Evolutionary conservation across 2,113 vertebrate species (phyloP).

Genomic region (Motacilla alba): DNA sequence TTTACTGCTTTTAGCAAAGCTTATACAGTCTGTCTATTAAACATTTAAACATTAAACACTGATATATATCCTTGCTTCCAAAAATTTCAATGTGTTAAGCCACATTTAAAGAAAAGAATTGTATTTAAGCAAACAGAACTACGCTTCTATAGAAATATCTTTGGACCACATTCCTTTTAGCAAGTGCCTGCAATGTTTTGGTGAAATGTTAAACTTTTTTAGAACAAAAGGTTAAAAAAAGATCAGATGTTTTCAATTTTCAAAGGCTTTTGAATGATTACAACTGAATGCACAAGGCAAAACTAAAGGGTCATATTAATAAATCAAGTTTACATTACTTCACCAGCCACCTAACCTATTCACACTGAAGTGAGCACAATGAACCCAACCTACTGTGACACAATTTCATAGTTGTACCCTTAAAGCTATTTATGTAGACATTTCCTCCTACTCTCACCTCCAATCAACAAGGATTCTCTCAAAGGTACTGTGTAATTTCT

Average conservation of each 20-base stretch:
- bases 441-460: neutral
- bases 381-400: neutral
- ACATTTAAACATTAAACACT: neutral
- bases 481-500: neutral
- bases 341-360: neutral
- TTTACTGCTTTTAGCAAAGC: constrained; percentile 2
- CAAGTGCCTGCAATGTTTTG: neutral
- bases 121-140: neutral
- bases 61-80: neutral
- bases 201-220: neutral
- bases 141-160: neutral
- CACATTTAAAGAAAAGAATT: neutral
- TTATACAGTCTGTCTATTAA: neutral
- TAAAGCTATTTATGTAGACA: neutral
- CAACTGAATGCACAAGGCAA: neutral
- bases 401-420: neutral
- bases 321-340: neutral
- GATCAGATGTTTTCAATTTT: neutral
- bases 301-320: neutral
- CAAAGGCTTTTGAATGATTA: neutral
- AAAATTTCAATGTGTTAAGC: neutral
- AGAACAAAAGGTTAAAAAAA: neutral
- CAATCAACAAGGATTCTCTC: neutral
- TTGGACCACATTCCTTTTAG: fast-evolving
- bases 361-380: neutral